A percentile compares a stretch with the other conserved stretches of the same genome.
Evolutionary conservation across 2,113 vertebrate genomes (phyloP).

Genomic region (Atrichornis clamosus): DNA sequence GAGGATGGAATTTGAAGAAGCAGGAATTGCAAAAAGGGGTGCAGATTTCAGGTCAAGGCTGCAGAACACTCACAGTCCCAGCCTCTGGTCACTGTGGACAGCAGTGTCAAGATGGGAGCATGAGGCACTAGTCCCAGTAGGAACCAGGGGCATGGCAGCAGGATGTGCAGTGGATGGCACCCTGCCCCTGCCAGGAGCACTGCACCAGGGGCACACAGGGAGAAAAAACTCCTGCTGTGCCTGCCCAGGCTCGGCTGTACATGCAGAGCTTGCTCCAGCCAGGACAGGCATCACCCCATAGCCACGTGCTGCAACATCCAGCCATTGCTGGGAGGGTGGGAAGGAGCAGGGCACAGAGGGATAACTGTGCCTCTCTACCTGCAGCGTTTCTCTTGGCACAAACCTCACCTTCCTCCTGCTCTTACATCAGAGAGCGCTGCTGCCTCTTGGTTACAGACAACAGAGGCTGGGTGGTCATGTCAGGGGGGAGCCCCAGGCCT

Average conservation of each 20-base stretch:
- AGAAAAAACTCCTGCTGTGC: neutral
- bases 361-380: neutral
- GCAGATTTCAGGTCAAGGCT: neutral
- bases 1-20: neutral
- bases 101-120: neutral
- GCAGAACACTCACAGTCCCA: neutral
- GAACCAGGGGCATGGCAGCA: neutral
- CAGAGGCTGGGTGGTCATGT: neutral
- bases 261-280: neutral
- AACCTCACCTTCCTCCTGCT: neutral
- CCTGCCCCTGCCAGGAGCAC: neutral
- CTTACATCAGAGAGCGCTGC: neutral
- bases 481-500: neutral
- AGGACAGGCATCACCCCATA: neutral
- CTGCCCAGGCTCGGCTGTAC: neutral
- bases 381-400: neutral
- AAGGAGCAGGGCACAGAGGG: neutral
- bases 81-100: neutral
- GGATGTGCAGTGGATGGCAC: neutral
- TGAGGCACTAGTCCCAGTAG: fast-evolving
- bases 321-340: neutral
- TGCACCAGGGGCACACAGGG: neutral
- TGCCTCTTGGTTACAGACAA: neutral
- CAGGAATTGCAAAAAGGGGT: neutral
- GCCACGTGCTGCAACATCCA: neutral